A percentile compares a stretch with the other conserved stretches of the same genome.
Evolutionary conservation across 2,888 invertebrate genomes (phyloP).

Genomic region (Drosophila limbata): DNA sequence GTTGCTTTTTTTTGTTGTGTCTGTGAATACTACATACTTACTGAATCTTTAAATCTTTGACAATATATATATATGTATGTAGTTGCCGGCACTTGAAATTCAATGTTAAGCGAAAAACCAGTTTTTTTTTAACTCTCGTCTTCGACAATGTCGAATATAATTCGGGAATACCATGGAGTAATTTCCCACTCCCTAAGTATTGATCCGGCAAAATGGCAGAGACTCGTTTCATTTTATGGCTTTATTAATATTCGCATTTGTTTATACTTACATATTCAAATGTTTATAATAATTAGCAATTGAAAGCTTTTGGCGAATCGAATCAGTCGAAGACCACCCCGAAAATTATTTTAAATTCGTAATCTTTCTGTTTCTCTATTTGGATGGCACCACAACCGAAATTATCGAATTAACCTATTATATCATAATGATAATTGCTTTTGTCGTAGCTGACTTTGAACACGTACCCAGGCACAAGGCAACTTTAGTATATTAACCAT

Average conservation of each 20-base stretch:
- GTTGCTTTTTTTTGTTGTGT: slow-evolving; percentile 11
- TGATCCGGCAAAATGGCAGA: slow-evolving; percentile 14
- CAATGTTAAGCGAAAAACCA: slow-evolving; percentile 71
- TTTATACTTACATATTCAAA: slow-evolving; percentile 7
- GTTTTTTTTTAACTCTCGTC: slow-evolving; percentile 48
- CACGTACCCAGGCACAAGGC: slow-evolving; percentile 52
- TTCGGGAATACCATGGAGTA: slow-evolving; percentile 66
- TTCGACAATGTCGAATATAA: slow-evolving; percentile 35
- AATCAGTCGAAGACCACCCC: slow-evolving; percentile 16
- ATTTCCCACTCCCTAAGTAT: slow-evolving; percentile 11
- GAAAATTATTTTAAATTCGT: background rate
- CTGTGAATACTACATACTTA: slow-evolving; percentile 5
- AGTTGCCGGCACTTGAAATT: slow-evolving; percentile 54
- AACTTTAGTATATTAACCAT: slow-evolving; percentile 19
- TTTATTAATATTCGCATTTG: slow-evolving; percentile 40
- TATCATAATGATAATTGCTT: slow-evolving; percentile 30
- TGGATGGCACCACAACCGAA: slow-evolving; percentile 9
- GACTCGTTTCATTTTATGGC: slow-evolving; percentile 40
- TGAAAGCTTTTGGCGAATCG: slow-evolving; percentile 7
- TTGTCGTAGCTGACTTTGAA: slow-evolving; percentile 9
- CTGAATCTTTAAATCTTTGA: slow-evolving; percentile 38
- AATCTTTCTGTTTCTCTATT: slow-evolving; percentile 1
- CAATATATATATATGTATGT: slow-evolving; percentile 31
- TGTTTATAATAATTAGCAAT: slow-evolving; percentile 36
- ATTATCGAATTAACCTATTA: slow-evolving; percentile 37